Evolutionary conservation across 2,888 invertebrate species (phyloP), one percentile per base, ranked within the genome.

Genomic region (Ceraclea dissimilis): DNA sequence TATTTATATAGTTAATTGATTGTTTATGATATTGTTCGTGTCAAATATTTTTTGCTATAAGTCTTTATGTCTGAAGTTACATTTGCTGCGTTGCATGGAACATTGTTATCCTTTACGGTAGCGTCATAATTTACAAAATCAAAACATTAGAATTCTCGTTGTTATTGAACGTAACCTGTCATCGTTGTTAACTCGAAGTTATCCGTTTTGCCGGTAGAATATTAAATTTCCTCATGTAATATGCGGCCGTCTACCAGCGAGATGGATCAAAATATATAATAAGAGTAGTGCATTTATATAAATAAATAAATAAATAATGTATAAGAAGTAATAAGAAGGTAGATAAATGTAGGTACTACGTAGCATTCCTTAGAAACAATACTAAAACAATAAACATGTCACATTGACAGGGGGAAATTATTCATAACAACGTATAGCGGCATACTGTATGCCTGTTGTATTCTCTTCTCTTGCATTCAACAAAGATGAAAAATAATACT

Each of bases 311-410:
- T 39, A 39, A 39, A 39, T 39, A 39, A 39, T 39, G 39, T 39
- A 39, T 13, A 16, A 39, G 39, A 39, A 16, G 39, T 16, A 39
- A 26, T 26, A 26, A 26, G 26, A 10, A 26, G 26, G 4, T 26
- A 26, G 26, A 6, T n/a, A n/a, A n/a, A n/a, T 6, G 11, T 31
- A 31, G 31, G 16, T 39, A 13, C 39, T 13, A 39, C 16, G 39
- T 39, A n/a, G 16, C 39, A 39, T 39, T 39, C 39, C 39, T 39
- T 39, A 39, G 39, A 39, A 39, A 39, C 39, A 39, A 39, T 39
- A 39, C 39, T 39, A 16, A 39, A 39, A 39, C 39, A 39, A 39
- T 39, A 39, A 39, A 39, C 39, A 39, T 39, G 39, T 39, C 39
- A 39, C 39, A 39, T 39, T 39, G 39, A 39, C 39, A 16, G 39